Conservation (phyloP, 2,888 invertebrate genomes). For the Linnaemya vulpina region DNA sequence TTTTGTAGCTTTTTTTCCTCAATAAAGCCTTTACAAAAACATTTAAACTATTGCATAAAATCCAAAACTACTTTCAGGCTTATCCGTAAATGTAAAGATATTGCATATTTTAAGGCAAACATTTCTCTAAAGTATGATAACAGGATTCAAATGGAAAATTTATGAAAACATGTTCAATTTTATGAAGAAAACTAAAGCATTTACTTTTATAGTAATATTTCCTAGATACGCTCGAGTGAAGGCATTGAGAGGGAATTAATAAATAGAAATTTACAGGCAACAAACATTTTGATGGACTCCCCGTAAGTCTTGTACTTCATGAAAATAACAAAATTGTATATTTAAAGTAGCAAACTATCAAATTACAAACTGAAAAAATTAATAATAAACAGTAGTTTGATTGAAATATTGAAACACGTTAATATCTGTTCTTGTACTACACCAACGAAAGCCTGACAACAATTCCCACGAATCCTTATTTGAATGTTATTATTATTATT, state of each 20-base stretch:
- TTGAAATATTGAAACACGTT: too few species aligned
- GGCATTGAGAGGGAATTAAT: too few species aligned
- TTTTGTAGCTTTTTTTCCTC: constrained; percentile 1
- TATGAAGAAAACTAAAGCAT: neutral
- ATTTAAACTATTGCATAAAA: neutral
- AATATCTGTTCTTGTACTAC: too few species aligned
- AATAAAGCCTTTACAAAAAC: constrained; percentile 6
- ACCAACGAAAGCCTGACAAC: too few species aligned
- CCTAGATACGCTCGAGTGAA: neutral
- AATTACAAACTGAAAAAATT: too few species aligned
- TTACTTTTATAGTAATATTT: neutral
- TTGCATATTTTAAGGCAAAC: constrained; percentile 19
- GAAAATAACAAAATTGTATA: too few species aligned
- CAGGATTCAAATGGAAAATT: neutral
- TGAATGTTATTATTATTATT: too few species aligned
- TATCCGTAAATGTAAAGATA: neutral
- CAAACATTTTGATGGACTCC: neutral
- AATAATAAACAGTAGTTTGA: neutral
- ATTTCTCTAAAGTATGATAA: neutral
- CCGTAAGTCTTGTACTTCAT: too few species aligned
- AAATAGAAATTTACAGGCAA: neutral
- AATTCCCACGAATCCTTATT: too few species aligned
- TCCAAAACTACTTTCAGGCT: neutral
- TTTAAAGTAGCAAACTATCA: too few species aligned
- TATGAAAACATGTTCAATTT: neutral